Base-by-base conservation (phyloP, 1,140 invertebrate genomes). In the Drosophila nigromelanica region DNA sequence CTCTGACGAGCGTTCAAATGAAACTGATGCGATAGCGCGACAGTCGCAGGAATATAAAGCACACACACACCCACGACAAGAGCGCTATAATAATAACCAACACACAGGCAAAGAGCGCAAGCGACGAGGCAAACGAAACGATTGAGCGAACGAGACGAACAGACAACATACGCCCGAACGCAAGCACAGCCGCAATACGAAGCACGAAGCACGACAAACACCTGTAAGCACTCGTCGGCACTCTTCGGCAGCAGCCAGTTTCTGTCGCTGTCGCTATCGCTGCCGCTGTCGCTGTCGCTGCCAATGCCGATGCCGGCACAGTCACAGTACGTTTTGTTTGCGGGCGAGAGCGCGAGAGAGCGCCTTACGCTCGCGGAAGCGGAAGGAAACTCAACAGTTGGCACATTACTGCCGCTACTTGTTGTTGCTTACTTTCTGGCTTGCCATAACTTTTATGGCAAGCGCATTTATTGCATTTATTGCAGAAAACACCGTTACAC, bases 311-410 rank as follows among this genome's bases (percentile, higher is more conserved):
- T 64, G 80, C 80, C 80, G 80, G 80, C 67, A 63, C 10, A 60
- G 47, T 43, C 14, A n/a, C n/a, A 24, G 21, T 24, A 24, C 3
- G 21, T 24, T 24, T 24, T 24, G 21, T 24, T 24, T 24, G 27
- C 30, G 30, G 7, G 30, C 5, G 30, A 33, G 30, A 33, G 30
- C 5, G 30, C 5, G 6, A 33, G 30, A 6, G 30, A 6, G 30
- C 35, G 24, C 33, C 21, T 35, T 27, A 24, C 21, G 30, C 15
- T 55, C 33, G 62, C 78, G 81, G 77, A 86, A 75, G 72, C 82
- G 82, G 82, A 79, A 87, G 83, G 78, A 87, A 89, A 87, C 82
- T 87, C 82, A 87, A 87, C 82, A 87, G 82, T 87, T 87, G 82
- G 82, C 83, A 87, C 83, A 87, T 87, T 76, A 81, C 33, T 12